Evolutionary conservation across 2,797 vertebrate genomes (phyloP).

Genomic region (Pseudopleuronectes americanus): DNA sequence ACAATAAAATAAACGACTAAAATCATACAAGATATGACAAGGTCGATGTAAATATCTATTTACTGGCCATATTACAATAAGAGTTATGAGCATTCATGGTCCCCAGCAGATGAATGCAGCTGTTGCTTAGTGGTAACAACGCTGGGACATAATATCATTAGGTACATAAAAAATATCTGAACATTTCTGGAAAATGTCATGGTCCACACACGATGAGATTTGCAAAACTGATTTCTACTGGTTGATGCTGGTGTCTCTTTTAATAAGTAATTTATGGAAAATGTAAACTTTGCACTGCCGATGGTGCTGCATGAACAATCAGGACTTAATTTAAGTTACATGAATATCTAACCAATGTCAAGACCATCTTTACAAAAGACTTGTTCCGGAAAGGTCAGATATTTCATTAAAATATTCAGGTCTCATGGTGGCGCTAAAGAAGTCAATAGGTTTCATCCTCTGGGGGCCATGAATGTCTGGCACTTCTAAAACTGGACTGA

Average conservation of each 20-base stretch:
- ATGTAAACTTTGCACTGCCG: constrained; percentile 1
- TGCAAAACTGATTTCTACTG: no score
- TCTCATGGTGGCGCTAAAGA: not conserved
- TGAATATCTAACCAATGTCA: no score
- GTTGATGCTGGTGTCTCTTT: not conserved
- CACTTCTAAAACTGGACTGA: not conserved
- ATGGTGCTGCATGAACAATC: not conserved
- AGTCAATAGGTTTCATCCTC: not conserved
- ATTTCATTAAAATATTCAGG: not conserved
- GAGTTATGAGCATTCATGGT: no score
- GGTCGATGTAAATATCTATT: no score
- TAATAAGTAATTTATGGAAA: not conserved
- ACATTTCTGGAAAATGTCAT: no score
- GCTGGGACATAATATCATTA: not conserved
- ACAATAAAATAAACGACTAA: constrained; percentile 1
- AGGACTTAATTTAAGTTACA: not conserved
- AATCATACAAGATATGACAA: not conserved
- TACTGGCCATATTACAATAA: no score
- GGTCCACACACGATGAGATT: no score
- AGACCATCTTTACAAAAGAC: not conserved
- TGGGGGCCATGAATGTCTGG: constrained; percentile 12
- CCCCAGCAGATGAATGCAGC: no score
- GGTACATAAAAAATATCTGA: no score
- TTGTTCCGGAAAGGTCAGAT: not conserved
- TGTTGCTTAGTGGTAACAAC: no score